Percentiles rank a stretch among this genome's conserved stretches.
These are phyloP conservation scores for Pissodes strobi DNA, from an alignment of 1,140 invertebrate species.

Conservation along the genomic window DNA sequence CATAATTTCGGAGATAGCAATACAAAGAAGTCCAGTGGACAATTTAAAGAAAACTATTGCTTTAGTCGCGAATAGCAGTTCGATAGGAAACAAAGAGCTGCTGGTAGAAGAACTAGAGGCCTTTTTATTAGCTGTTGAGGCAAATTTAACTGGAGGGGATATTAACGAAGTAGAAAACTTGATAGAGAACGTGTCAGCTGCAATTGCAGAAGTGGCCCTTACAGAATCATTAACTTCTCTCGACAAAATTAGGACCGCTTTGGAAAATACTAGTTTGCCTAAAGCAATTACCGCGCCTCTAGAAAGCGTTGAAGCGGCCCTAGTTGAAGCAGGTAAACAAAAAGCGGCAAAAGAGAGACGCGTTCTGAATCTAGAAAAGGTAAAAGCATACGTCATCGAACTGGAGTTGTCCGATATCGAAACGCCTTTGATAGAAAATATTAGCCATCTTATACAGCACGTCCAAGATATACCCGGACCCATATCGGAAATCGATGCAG, in stretches of 20 bases:
- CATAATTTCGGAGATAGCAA: constrained; percentile 20
- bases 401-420: constrained; percentile 11
- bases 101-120: background rate
- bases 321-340: background rate
- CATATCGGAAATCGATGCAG: constrained; percentile 9
- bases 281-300: background rate
- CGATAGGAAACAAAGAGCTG: background rate
- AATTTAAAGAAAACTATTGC: constrained; percentile 12
- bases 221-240: too few species aligned
- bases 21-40: background rate
- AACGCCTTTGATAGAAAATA: constrained; percentile 6
- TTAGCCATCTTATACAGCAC: constrained; percentile 11
- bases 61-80: background rate
- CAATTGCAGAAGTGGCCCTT: background rate
- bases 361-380: constrained; percentile 5
- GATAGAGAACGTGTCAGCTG: background rate
- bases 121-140: background rate
- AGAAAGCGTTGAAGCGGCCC: background rate
- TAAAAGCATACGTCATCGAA: constrained; percentile 22
- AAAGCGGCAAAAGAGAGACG: background rate
- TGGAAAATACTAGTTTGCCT: background rate
- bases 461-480: constrained; percentile 1
- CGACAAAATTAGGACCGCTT: background rate
- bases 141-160: background rate
- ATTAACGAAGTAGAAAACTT: background rate